phyloP scores from a whole-genome alignment of 2,888 invertebrate genomes.

The Buathra laborator region DNA sequence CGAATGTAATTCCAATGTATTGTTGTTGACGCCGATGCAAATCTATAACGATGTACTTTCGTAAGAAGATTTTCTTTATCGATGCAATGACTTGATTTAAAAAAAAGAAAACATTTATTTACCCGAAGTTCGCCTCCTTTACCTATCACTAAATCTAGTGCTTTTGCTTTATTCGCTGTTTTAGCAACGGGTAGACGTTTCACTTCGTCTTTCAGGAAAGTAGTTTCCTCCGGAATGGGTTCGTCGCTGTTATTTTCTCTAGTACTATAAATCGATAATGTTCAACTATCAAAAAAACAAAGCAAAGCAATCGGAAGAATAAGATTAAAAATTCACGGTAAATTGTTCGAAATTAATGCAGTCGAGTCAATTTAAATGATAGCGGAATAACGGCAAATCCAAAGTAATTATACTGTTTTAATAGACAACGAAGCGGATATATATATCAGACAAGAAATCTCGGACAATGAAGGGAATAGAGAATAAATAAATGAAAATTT shows the following conservation, averaged over 20 bases:
- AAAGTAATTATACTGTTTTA: too few relatives aligned
- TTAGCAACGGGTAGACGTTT: slow-evolving; percentile 89
- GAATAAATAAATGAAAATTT: too few relatives aligned
- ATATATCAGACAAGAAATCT: too few relatives aligned
- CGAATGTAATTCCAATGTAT: slow-evolving; percentile 91
- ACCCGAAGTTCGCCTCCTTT: slow-evolving; percentile 90
- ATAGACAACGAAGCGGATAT: too few relatives aligned
- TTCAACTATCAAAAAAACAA: neutral
- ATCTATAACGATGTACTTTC: slow-evolving; percentile 83
- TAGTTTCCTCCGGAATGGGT: slow-evolving; percentile 82
- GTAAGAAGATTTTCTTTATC: neutral
- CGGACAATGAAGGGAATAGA: neutral
- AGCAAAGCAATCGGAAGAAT: neutral
- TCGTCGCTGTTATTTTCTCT: slow-evolving; percentile 77
- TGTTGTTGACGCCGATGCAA: slow-evolving; percentile 89
- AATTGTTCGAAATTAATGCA: too few relatives aligned
- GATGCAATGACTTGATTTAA: neutral
- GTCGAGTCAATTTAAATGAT: too few relatives aligned
- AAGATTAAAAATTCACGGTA: too few relatives aligned
- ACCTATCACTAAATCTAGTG: slow-evolving; percentile 90
- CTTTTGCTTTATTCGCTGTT: slow-evolving; percentile 89
- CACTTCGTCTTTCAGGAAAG: slow-evolving; percentile 91
- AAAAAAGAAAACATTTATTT: slow-evolving; percentile 62
- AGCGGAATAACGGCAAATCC: too few relatives aligned
- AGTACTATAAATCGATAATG: slow-evolving; percentile 18